phyloP scores from a whole-genome alignment of 1,140 invertebrate genomes.

The Berghia stephanieae region DNA sequence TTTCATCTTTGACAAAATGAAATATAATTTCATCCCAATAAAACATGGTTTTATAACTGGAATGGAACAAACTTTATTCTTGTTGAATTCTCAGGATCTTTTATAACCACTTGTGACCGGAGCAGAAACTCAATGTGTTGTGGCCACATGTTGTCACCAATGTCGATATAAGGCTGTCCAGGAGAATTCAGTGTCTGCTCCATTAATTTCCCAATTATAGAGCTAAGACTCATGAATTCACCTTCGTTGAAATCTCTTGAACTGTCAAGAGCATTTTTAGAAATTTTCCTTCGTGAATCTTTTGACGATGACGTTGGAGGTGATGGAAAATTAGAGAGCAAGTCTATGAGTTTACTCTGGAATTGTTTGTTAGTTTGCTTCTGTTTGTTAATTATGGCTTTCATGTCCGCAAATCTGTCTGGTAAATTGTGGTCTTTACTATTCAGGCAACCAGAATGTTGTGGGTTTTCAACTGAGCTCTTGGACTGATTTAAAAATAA shows the following conservation, averaged over 20 bases:
- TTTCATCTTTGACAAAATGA: too few relatives aligned
- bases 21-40: too few relatives aligned
- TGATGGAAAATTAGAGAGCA: constrained; percentile 38
- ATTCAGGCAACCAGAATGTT: too few relatives aligned
- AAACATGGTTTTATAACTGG: constrained; percentile 43
- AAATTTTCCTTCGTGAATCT: too few relatives aligned
- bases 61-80: constrained; percentile 47
- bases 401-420: too few relatives aligned
- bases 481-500: too few relatives aligned
- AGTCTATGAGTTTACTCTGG: constrained; percentile 25
- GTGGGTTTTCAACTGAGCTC: too few relatives aligned
- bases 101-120: constrained; percentile 41
- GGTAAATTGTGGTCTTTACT: too few relatives aligned
- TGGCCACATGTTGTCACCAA: constrained; percentile 43
- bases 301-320: too few relatives aligned
- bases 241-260: constrained; percentile 3
- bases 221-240: constrained; percentile 31
- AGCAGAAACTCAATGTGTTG: constrained; percentile 46
- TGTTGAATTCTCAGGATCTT: constrained; percentile 43
- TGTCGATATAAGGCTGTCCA: constrained; percentile 44
- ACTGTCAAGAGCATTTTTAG: background rate
- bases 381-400: background rate
- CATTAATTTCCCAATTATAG: constrained; percentile 40
- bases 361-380: constrained; percentile 7
- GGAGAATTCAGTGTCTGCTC: constrained; percentile 45